Evolutionary conservation across 2,113 vertebrate species (phyloP), one percentile per base, ranked within the genome.

Genomic region (Zosterops lateralis): DNA sequence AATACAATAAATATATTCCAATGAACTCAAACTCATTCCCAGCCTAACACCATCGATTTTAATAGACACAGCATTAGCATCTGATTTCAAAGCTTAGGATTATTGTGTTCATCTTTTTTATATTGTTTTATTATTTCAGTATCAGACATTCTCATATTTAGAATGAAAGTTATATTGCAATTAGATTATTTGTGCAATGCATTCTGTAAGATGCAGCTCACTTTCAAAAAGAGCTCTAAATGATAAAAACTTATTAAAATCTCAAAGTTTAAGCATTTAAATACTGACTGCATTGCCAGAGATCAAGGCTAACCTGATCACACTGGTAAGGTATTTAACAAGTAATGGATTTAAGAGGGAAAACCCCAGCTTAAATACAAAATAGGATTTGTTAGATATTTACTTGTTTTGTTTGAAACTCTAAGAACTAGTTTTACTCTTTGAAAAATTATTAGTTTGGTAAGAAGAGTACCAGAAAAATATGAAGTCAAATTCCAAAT

Each of bases 81-180:
- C 56, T 75, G 53, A 87, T 92, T 92, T 94, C 70, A 93, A 93
- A 93, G 20, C 7, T 93, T 31, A 61, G 10, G 58, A 56, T 81
- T 87, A 32, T 8, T 29, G 36, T 4, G 6, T 56, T 71, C 9
- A 12, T 40, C 3, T 17, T 31, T 70, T 58, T 47, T 7, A 40
- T 58, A 28, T 58, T 47, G 42, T 65, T 76, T 76, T 71, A 66
- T 71, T 18, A 60, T 64, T 77, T 56, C 51, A 29, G 7, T 62
- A 71, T 54, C 56, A 61, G 44, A 36, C 74, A 71, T 84, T 80
- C 68, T 84, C 17, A 14, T 61, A 70, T 76, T 83, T 56, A 71
- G 62, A 79, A 85, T 10, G 29, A 48, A 40, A 68, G 29, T 44
- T 34, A 20, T 28, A 21, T 42, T 66, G 18, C 56, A 78, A 78